These are phyloP conservation scores for Callipepla squamata DNA, from an alignment of 2,113 vertebrate species.

Conservation along the genomic window DNA sequence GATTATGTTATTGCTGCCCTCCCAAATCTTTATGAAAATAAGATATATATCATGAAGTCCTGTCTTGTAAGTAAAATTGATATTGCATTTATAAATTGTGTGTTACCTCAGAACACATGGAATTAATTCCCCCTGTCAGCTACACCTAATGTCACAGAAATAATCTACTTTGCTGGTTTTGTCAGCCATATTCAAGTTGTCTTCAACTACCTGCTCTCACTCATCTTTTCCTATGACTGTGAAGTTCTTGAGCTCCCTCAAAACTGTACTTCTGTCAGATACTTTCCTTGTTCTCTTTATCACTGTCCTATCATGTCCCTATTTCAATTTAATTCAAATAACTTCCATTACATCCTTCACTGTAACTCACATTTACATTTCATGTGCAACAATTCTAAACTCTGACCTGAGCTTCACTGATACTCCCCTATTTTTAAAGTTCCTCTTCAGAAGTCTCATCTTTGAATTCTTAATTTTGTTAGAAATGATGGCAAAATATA, in stretches of 20 bases:
- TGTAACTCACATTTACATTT: not conserved
- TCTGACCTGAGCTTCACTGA: not conserved
- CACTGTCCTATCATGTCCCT: not conserved
- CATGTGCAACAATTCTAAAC: not conserved
- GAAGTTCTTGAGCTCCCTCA: not conserved
- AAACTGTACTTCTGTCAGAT: not conserved
- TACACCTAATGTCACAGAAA: not conserved
- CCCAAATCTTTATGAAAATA: not conserved
- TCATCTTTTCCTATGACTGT: not conserved
- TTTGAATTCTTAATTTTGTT: not conserved
- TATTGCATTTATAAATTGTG: not conserved
- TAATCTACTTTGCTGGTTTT: not conserved
- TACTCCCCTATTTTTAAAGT: not conserved
- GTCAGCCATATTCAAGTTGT: not conserved
- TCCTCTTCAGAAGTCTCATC: not conserved
- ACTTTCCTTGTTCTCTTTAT: not conserved
- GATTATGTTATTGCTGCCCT: not conserved
- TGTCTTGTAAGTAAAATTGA: not conserved
- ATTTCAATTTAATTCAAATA: not conserved
- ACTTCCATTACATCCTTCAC: not conserved
- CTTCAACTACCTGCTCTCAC: not conserved
- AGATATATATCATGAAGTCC: not conserved
- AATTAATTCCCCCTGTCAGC: not conserved
- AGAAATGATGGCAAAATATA: not conserved
- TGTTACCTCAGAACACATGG: not conserved